Conservation (phyloP, 2,113 vertebrate genomes). For the Indri indri region DNA sequence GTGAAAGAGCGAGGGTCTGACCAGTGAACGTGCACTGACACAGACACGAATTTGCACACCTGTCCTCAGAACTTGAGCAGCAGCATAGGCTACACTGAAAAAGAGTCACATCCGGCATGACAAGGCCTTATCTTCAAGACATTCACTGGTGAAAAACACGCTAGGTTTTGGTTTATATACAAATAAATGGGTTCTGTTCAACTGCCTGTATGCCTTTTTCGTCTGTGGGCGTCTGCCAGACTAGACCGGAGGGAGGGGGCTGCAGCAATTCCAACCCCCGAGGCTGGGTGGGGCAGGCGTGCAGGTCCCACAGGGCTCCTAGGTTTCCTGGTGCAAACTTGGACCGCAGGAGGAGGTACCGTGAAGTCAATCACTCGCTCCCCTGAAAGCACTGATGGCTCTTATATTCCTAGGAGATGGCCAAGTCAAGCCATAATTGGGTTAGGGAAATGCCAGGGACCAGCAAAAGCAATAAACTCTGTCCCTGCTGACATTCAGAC, state of each 20-base stretch:
- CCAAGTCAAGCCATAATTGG: not conserved
- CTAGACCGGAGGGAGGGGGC: not conserved
- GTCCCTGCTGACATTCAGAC: not conserved
- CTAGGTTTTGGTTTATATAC: not conserved
- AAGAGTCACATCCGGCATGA: rapidly evolving
- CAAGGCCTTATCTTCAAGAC: not conserved
- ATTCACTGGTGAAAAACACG: not conserved
- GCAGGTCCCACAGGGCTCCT: not conserved
- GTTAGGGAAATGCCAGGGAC: not conserved
- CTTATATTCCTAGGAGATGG: not conserved
- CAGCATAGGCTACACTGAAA: not conserved
- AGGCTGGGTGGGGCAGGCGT: not conserved
- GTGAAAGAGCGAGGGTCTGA: not conserved
- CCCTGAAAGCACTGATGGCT: not conserved
- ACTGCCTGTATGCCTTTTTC: not conserved
- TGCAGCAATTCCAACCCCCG: rapidly evolving
- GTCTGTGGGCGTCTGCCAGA: not conserved
- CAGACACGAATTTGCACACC: too few relatives aligned
- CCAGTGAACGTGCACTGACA: too few relatives aligned
- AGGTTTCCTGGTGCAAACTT: not conserved
- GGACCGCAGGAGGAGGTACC: not conserved
- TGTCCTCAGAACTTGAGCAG: not conserved
- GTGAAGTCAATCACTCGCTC: not conserved
- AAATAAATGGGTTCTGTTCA: not conserved
- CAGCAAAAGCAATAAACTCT: not conserved